phyloP scores from a whole-genome alignment of 2,113 vertebrate genomes.

The Apistogramma diplotaenia region DNA sequence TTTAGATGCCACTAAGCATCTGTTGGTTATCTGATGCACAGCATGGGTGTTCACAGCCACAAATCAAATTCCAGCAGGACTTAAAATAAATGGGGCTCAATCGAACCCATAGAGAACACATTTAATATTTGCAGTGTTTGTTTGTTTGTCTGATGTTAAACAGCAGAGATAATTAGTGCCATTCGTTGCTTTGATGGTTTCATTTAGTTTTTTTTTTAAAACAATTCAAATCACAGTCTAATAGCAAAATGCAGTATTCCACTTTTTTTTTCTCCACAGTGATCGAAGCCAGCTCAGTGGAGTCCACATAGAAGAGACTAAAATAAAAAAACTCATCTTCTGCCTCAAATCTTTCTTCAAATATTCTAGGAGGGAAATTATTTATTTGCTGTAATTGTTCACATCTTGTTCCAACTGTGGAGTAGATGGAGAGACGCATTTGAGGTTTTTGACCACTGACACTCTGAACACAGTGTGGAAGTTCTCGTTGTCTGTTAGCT shows the following conservation, averaged over 20 bases:
- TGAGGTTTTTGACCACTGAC: slow-evolving; percentile 45
- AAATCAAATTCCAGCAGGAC: slow-evolving; percentile 66
- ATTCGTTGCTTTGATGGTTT: slow-evolving; percentile 51
- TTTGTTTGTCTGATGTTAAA: slow-evolving; percentile 64
- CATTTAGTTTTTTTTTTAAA: slow-evolving; percentile 6
- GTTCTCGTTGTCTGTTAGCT: slow-evolving; percentile 26
- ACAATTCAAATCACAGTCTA: slow-evolving; percentile 7
- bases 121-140: slow-evolving; percentile 60
- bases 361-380: slow-evolving; percentile 12
- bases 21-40: slow-evolving; percentile 60
- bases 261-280: background rate
- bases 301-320: background rate
- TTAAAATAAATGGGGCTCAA: slow-evolving; percentile 68
- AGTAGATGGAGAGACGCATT: slow-evolving; percentile 22
- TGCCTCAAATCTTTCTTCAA: slow-evolving; percentile 16
- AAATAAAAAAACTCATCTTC: background rate
- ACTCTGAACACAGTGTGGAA: slow-evolving; percentile 24
- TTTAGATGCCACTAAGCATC: slow-evolving; percentile 65
- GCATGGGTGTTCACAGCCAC: slow-evolving; percentile 53
- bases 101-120: slow-evolving; percentile 54
- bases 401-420: background rate
- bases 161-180: slow-evolving; percentile 65
- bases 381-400: slow-evolving; percentile 23
- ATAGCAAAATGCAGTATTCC: slow-evolving; percentile 18
- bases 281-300: slow-evolving; percentile 26